phyloP scores from a whole-genome alignment of 2,113 vertebrate genomes.

The Rhinoderma darwinii region DNA sequence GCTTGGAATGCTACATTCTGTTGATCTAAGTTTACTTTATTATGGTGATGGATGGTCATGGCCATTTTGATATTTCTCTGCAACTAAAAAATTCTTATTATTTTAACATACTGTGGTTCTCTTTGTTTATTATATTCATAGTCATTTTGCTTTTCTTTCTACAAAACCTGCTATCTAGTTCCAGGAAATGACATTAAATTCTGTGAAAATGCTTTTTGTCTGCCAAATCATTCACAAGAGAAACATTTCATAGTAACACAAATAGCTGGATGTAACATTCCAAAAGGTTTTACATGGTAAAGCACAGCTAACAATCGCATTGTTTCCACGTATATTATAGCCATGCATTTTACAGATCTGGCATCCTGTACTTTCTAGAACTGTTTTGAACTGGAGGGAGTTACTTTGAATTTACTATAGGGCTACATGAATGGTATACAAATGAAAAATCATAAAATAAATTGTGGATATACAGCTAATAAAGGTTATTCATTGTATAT shows the following conservation, averaged over 20 bases:
- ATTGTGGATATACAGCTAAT: too few species aligned
- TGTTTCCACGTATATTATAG: background rate
- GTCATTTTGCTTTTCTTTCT: conserved; percentile 14
- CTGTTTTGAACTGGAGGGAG: background rate
- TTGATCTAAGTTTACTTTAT: background rate
- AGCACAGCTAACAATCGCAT: background rate
- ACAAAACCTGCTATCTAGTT: conserved; percentile 8
- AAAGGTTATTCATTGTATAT: too few species aligned
- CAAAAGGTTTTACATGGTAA: background rate
- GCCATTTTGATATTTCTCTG: conserved; percentile 16
- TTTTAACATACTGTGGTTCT: conserved; percentile 30
- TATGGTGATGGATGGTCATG: background rate
- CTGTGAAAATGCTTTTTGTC: background rate
- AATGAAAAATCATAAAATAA: background rate
- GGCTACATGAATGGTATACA: background rate
- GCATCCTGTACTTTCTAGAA: background rate
- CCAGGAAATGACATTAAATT: conserved; percentile 5
- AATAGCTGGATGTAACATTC: conserved; percentile 14
- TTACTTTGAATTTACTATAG: background rate
- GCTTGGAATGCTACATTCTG: background rate
- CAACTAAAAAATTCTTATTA: background rate
- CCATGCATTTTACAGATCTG: background rate
- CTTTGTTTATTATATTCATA: conserved; percentile 35
- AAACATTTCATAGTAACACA: conserved; percentile 35
- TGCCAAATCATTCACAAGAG: conserved; percentile 29